A percentile compares a stretch with the other conserved stretches of the same genome.
These are phyloP conservation scores for Nasonia longicornis DNA, from an alignment of 1,140 invertebrate genomes.

Conservation along the genomic window DNA sequence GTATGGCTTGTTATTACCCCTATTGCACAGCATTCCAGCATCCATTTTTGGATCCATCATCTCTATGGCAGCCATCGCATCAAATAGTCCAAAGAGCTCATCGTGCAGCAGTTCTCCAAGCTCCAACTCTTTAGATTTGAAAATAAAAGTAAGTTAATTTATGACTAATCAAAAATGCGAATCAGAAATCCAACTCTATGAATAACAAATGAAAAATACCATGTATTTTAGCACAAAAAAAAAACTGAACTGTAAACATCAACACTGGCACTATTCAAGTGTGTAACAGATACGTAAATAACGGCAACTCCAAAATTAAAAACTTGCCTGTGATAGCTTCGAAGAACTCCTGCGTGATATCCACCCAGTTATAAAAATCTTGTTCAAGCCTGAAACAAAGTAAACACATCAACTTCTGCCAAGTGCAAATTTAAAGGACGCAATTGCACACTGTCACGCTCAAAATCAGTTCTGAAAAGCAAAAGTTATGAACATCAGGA, in stretches of 20 bases:
- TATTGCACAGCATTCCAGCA: conserved; percentile 96
- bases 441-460: neutral
- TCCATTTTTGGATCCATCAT: conserved; percentile 99
- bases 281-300: neutral
- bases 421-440: neutral
- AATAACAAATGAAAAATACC: neutral
- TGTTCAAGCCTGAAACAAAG: conserved; percentile 49
- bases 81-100: conserved; percentile 93
- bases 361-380: conserved; percentile 79
- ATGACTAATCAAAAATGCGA: neutral
- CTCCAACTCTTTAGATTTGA: conserved; percentile 75
- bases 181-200: neutral
- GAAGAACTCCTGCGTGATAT: conserved; percentile 83
- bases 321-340: conserved; percentile 78
- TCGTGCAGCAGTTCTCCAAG: conserved; percentile 92
- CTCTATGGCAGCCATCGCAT: conserved; percentile 99
- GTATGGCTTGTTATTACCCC: conserved; percentile 85
- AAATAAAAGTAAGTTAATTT: neutral
- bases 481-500: neutral
- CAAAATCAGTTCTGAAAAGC: neutral
- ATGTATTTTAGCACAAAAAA: neutral
- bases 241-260: neutral
- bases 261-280: neutral
- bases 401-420: neutral
- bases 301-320: conserved; percentile 14